Base-by-base conservation (phyloP, 2,113 vertebrate species). In the Scolopax mira region DNA sequence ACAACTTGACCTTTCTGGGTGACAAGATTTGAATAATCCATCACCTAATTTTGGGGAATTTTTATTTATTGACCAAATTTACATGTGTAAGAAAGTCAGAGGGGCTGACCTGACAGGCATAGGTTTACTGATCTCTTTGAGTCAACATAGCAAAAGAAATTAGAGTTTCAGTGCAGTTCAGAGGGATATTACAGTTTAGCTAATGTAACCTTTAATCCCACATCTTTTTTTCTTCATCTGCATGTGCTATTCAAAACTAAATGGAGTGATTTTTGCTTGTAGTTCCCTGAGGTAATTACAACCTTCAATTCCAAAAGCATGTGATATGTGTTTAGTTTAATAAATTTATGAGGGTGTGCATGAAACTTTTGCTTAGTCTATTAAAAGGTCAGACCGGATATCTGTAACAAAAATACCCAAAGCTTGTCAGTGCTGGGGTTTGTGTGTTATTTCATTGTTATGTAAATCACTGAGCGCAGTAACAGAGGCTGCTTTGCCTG, bases 401-500 rank as follows among this genome's bases (percentile, higher is more conserved):
- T 93, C 82, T 95, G 39, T 92, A 69, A 83, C 57, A 96, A 79
- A 95, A 94, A 90, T 78, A 88, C 39, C 33, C 49, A 67, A 57
- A 94, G 44, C 52, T 88, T 94, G 60, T 79, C 80, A 87, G 79
- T 90, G 70, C 49, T 42, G 35, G 93, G 72, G 77, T 87, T 95
- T 97, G 72, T 88, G 67, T 89, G 92, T 94, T 95, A 89, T 94
- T 83, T 94, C 90, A 91, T 97, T 97, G 49, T 96, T 79, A 96
- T 96, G 90, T 87, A 96, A 73, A 97, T 97, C 54, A 58, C 37
- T 94, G 88, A 93, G 72, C 58, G 82, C 71, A 85, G 74, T 80
- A 93, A 81, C 73, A 79, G 79, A 73, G 89, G 65, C 88, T 97
- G 73, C 91, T 97, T 96, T 95, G 93, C 94, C 85, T 96, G 94